Conservation (phyloP, 2,888 invertebrate genomes). For the Heliconius hortense region DNA sequence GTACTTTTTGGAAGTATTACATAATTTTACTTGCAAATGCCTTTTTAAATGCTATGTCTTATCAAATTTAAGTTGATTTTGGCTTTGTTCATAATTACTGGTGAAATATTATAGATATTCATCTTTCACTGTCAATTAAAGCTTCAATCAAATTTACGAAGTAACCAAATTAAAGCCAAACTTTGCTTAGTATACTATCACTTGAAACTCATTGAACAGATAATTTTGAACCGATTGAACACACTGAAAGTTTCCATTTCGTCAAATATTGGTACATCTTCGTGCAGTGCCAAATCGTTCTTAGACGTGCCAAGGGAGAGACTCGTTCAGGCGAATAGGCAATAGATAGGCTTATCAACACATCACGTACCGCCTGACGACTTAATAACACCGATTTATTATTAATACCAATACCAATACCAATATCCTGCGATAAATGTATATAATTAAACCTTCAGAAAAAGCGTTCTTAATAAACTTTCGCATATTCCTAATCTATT, state of each 20-base stretch:
- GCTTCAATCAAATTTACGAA: not conserved
- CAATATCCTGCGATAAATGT: slow-evolving; percentile 50
- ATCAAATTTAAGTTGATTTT: not conserved
- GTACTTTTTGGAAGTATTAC: no score
- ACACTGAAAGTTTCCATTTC: slow-evolving; percentile 60
- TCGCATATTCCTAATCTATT: not conserved
- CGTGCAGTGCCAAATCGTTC: slow-evolving; percentile 49
- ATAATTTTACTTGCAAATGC: no score
- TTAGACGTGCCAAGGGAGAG: slow-evolving; percentile 49
- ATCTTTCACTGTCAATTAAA: slow-evolving; percentile 21
- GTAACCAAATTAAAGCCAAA: slow-evolving; percentile 17
- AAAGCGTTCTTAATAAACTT: slow-evolving; percentile 16
- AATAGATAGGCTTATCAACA: slow-evolving; percentile 65
- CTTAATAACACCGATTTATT: slow-evolving; percentile 53
- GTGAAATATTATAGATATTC: not conserved
- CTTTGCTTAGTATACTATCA: slow-evolving; percentile 28
- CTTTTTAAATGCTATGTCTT: not conserved
- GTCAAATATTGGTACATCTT: slow-evolving; percentile 55
- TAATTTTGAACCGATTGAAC: slow-evolving; percentile 57
- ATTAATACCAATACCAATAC: slow-evolving; percentile 55
- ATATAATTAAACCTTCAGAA: slow-evolving; percentile 35
- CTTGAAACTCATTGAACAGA: slow-evolving; percentile 49
- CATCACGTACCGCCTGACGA: slow-evolving; percentile 49
- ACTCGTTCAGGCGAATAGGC: slow-evolving; percentile 65
- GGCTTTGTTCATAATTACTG: not conserved